Percentiles rank a stretch among this genome's conserved stretches.
phyloP scores from a whole-genome alignment of 2,113 vertebrate genomes.

The Potamarius usumacintae region DNA sequence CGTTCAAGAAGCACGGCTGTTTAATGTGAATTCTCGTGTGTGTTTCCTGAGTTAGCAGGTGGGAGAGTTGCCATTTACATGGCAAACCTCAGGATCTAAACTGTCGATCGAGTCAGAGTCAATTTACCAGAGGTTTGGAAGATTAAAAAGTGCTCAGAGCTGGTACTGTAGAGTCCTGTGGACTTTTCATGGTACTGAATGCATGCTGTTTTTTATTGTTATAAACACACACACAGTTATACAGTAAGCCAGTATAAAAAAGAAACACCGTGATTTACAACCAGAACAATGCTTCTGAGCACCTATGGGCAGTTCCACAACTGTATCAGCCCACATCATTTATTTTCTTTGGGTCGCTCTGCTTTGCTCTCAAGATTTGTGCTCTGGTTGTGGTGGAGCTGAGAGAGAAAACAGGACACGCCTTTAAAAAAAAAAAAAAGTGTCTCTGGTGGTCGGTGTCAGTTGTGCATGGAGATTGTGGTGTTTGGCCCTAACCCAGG shows the following conservation, averaged over 20 bases:
- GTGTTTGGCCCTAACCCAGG: conserved; percentile 85
- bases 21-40: conserved; percentile 30
- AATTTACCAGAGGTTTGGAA: conserved; percentile 5
- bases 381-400: conserved; percentile 80
- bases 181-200: conserved; percentile 14
- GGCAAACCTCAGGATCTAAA: conserved; percentile 28
- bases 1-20: conserved; percentile 12
- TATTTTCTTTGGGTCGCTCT: conserved; percentile 84
- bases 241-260: neutral
- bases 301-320: conserved; percentile 83
- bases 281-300: conserved; percentile 75
- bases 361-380: conserved; percentile 75
- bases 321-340: conserved; percentile 78
- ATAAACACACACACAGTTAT: conserved; percentile 5
- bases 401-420: conserved; percentile 82
- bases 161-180: conserved; percentile 22
- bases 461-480: conserved; percentile 79
- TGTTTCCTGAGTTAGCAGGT: conserved; percentile 31
- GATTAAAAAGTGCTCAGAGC: conserved; percentile 8
- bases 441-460: conserved; percentile 83
- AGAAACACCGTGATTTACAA: conserved; percentile 73
- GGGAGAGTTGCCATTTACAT: conserved; percentile 33
- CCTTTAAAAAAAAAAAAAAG: conserved; percentile 84
- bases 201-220: conserved; percentile 3
- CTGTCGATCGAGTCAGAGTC: neutral